Evolutionary conservation across 2,888 invertebrate species (phyloP).

Genomic region (Andrena marginata): DNA sequence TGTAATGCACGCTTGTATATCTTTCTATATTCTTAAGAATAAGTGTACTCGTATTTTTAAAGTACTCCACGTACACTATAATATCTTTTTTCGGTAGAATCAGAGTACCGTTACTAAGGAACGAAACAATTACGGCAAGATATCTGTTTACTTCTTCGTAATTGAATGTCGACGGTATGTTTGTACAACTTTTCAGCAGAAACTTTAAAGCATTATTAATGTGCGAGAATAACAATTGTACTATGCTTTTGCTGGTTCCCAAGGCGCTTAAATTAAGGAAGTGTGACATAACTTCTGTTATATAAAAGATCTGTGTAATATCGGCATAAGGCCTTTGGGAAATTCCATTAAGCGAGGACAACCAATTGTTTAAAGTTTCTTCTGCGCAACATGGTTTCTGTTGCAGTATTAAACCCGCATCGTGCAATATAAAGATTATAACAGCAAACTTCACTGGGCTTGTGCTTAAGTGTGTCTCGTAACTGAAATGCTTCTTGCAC

Average conservation of each 20-base stretch:
- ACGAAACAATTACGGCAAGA: constrained; percentile 31
- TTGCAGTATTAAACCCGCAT: constrained; percentile 68
- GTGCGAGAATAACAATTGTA: constrained; percentile 47
- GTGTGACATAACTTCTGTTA: constrained; percentile 70
- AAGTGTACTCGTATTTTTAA: constrained; percentile 50
- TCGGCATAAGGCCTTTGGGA: constrained; percentile 77
- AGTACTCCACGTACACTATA: constrained; percentile 34
- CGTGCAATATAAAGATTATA: constrained; percentile 72
- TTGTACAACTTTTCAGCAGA: constrained; percentile 63
- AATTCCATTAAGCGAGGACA: constrained; percentile 66
- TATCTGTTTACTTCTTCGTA: constrained; percentile 64
- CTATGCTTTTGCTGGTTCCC: neutral
- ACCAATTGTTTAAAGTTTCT: constrained; percentile 61
- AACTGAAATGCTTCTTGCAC: constrained; percentile 47
- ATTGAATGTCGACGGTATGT: constrained; percentile 32
- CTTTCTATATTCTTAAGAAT: constrained; percentile 51
- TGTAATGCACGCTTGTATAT: constrained; percentile 50
- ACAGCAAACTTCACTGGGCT: constrained; percentile 70
- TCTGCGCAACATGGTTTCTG: constrained; percentile 52
- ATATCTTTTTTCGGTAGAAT: constrained; percentile 43
- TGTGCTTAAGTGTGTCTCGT: constrained; percentile 38
- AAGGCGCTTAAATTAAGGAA: constrained; percentile 49
- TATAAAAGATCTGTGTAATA: constrained; percentile 52
- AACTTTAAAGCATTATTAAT: constrained; percentile 58
- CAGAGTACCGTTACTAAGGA: constrained; percentile 41